phyloP scores from a whole-genome alignment of 2,888 invertebrate species.

The Mycalesis mineus region DNA sequence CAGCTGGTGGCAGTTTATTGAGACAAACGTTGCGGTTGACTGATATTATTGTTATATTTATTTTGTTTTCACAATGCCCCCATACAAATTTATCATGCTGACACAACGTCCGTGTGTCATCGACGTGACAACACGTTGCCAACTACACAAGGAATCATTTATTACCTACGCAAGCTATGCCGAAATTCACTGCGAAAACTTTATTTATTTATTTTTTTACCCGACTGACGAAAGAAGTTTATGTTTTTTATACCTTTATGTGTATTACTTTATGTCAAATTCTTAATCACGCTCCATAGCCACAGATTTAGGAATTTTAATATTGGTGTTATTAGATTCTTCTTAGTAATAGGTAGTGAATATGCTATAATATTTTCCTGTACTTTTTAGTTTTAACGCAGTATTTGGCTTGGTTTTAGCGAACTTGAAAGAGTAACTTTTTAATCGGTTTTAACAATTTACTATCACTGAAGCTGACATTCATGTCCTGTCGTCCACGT shows the following conservation, averaged over 20 bases:
- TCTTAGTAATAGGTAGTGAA: too few relatives aligned
- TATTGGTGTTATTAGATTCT: too few relatives aligned
- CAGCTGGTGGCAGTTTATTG: neutral
- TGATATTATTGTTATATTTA: neutral
- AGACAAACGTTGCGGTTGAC: neutral
- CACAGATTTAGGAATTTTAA: too few relatives aligned
- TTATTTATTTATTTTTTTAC: too few relatives aligned
- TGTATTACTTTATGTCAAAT: too few relatives aligned
- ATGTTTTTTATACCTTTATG: too few relatives aligned
- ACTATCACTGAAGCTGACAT: neutral
- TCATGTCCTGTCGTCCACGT: constrained; percentile 5
- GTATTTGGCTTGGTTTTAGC: too few relatives aligned
- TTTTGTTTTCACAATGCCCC: neutral
- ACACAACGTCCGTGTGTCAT: neutral
- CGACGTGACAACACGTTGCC: constrained; percentile 1
- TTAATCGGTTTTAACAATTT: neutral
- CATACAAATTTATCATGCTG: constrained; percentile 2
- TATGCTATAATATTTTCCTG: too few relatives aligned
- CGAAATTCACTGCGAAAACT: neutral
- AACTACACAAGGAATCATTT: neutral
- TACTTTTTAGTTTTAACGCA: too few relatives aligned
- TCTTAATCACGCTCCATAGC: too few relatives aligned
- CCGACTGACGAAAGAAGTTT: too few relatives aligned
- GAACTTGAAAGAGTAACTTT: neutral
- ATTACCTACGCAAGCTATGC: neutral